Conservation (phyloP, 2,888 invertebrate genomes). For the Brenthis daphne region DNA sequence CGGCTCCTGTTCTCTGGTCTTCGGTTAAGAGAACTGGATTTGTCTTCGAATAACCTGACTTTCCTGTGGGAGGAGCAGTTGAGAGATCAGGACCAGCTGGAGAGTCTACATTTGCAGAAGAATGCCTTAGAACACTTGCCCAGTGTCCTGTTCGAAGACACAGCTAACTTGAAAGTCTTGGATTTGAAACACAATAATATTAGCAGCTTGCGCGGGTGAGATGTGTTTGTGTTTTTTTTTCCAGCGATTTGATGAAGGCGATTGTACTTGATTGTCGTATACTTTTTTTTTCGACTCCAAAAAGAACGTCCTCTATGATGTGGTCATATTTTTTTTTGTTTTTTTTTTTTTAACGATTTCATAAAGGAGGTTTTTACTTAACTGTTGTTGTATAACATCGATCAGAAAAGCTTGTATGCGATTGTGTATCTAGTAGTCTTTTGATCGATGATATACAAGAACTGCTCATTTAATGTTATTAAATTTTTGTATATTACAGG, state of each 20-base stretch:
- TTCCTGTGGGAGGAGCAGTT: conserved; percentile 10
- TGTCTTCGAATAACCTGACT: conserved; percentile 37
- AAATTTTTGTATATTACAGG: background rate
- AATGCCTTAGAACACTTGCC: conserved; percentile 22
- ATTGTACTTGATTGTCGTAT: too few relatives aligned
- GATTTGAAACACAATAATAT: conserved; percentile 23
- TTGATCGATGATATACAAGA: too few relatives aligned
- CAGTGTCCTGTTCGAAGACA: background rate
- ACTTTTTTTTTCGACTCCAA: too few relatives aligned
- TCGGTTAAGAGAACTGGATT: conserved; percentile 35
- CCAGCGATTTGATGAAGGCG: too few relatives aligned
- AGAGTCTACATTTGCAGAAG: conserved; percentile 3
- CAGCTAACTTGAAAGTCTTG: conserved; percentile 12
- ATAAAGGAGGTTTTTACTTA: too few relatives aligned
- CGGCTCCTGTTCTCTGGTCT: conserved; percentile 42
- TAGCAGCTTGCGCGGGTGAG: conserved; percentile 24
- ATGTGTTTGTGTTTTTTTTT: conserved; percentile 14
- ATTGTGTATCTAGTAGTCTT: too few relatives aligned
- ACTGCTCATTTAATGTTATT: too few relatives aligned
- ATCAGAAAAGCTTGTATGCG: too few relatives aligned
- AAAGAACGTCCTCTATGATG: too few relatives aligned
- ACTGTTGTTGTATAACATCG: too few relatives aligned
- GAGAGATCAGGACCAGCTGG: background rate
- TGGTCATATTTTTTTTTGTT: too few relatives aligned
- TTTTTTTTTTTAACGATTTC: too few relatives aligned